Base-by-base conservation (phyloP, 2,888 invertebrate species). In the Gibbula magus region DNA sequence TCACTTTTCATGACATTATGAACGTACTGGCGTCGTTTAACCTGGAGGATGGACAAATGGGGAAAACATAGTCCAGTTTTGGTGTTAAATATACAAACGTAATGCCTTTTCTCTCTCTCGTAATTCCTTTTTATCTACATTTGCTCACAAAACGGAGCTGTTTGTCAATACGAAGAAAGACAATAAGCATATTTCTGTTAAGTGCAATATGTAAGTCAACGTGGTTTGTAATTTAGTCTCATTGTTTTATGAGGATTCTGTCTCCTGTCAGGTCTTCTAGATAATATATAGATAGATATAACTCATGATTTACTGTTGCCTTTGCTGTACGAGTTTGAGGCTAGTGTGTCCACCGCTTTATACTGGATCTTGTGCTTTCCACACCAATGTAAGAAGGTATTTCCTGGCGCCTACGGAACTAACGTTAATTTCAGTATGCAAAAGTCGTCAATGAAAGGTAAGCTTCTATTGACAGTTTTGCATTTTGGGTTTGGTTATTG, bases 361-460 rank as follows among this genome's bases (percentile, higher is more conserved):
- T 29, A 29, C 29, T 61, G 13, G 13, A 29, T 61, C n/a, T 61
- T 25, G 25, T 61, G 25, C 16, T 61, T 20, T 61, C 29, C 61
- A n/a, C 16, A 4, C 10, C 16, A 16, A 61, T 16, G 61, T 56
- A 20, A 22, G n/a, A n/a, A 56, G 56, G 56, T 56, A 22, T 56
- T 56, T 56, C 13, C 61, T 61, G 61, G 61, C 61, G 61, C 29
- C 61, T 8, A 61, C 25, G 61, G 25, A 45, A 45, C 61, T 29
- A 61, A 61, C 29, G 25, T 61, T 61, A 29, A 61, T 61, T 61
- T 61, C 61, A 61, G 29, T 61, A 61, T 61, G 61, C 61, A 61
- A 29, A 61, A 61, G 16, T 29, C 25, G 25, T 61, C 61, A 29
- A 29, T 32, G 2, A 29, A 61, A 61, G 61, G 61, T 61, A 61